A percentile compares a stretch with the other conserved stretches of the same genome.
phyloP scores from a whole-genome alignment of 2,797 vertebrate species.

The Brachyrhaphis roseni region DNA sequence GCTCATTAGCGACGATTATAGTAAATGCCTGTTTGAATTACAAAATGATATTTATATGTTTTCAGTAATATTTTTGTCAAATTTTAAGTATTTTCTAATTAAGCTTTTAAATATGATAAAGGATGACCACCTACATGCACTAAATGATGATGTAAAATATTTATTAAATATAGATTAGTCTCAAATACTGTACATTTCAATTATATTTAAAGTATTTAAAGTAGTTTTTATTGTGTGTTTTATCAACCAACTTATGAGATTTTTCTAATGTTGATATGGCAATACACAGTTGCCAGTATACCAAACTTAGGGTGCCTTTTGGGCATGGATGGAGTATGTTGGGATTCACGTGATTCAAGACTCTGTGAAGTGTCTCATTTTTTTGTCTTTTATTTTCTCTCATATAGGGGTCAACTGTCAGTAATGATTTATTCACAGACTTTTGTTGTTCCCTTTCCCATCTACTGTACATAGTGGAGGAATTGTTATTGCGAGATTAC shows the following conservation, averaged over 20 bases:
- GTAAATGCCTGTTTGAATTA: constrained; percentile 78
- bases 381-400: constrained; percentile 22
- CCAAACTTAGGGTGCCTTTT: constrained; percentile 75
- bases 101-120: constrained; percentile 79
- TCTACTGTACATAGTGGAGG: constrained; percentile 44
- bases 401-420: constrained; percentile 42
- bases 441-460: constrained; percentile 46
- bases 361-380: constrained; percentile 50
- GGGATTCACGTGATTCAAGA: constrained; percentile 53
- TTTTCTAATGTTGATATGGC: constrained; percentile 70
- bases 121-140: constrained; percentile 75
- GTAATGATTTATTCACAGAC: constrained; percentile 43
- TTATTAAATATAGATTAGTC: constrained; percentile 73
- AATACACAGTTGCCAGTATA: constrained; percentile 67
- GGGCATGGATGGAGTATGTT: constrained; percentile 66
- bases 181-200: constrained; percentile 77
- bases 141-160: constrained; percentile 79
- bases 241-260: constrained; percentile 62
- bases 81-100: constrained; percentile 80
- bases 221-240: constrained; percentile 78
- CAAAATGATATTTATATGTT: constrained; percentile 77
- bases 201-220: constrained; percentile 75
- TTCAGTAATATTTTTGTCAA: constrained; percentile 80
- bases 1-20: constrained; percentile 66
- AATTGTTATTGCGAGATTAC: constrained; percentile 28